Conservation (phyloP, 2,113 vertebrate genomes). For the Hippocampus abdominalis region DNA sequence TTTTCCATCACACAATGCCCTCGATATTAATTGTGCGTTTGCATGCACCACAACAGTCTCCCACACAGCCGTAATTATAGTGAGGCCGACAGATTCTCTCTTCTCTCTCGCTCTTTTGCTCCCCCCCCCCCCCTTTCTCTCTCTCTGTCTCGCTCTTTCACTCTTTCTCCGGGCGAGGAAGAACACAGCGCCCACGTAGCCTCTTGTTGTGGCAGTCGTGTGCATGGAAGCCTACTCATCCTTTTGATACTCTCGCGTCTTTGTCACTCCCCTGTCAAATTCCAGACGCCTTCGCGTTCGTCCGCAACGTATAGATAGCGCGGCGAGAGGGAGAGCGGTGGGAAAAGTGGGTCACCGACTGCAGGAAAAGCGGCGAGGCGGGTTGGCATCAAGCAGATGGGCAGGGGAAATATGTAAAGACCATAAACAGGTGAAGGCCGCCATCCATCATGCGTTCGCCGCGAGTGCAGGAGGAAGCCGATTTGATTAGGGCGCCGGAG, state of each 20-base stretch:
- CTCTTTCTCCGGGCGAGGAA: conserved; percentile 55
- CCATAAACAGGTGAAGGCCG: conserved; percentile 60
- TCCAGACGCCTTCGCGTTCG: conserved; percentile 36
- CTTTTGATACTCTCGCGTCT: conserved; percentile 63
- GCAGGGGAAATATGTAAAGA: conserved; percentile 65
- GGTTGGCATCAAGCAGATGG: conserved; percentile 50
- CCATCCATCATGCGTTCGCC: conserved; percentile 60
- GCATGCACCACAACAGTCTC: conserved; percentile 62
- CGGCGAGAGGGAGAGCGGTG: conserved; percentile 4
- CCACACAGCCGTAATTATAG: conserved; percentile 68
- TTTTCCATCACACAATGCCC: conserved; percentile 32
- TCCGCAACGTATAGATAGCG: conserved; percentile 22
- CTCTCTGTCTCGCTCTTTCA: conserved; percentile 31
- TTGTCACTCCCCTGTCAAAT: conserved; percentile 40
- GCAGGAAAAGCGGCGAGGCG: conserved; percentile 34
- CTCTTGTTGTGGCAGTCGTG: conserved; percentile 58
- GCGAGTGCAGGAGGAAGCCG: conserved; percentile 34
- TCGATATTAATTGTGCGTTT: conserved; percentile 52
- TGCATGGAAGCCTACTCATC: conserved; percentile 67
- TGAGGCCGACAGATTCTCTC: conserved; percentile 47
- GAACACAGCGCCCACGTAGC: conserved; percentile 66
- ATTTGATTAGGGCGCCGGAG: conserved; percentile 53
- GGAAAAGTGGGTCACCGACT: conserved; percentile 5
- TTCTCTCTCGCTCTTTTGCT: background rate
- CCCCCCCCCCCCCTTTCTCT: background rate